Conservation (phyloP, 2,113 vertebrate species). For the Varanus salvator region DNA sequence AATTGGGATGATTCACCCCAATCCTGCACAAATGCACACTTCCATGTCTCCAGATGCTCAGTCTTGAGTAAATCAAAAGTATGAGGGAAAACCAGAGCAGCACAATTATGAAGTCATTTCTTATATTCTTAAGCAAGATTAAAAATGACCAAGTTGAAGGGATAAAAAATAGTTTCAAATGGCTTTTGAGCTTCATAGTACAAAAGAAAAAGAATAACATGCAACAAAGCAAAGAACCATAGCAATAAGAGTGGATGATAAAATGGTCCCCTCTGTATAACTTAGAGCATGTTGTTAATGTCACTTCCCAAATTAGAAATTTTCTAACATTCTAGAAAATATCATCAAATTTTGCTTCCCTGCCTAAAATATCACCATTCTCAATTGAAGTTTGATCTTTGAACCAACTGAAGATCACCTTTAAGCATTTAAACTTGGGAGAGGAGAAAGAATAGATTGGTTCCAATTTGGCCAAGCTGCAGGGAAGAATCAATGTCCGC, state of each 20-base stretch:
- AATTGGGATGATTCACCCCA: background rate
- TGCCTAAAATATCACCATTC: slow-evolving; percentile 4
- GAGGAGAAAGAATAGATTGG: background rate
- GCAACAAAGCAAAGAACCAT: background rate
- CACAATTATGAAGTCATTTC: background rate
- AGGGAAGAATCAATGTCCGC: background rate
- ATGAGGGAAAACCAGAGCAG: background rate
- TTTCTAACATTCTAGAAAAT: slow-evolving; percentile 22
- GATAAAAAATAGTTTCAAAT: background rate
- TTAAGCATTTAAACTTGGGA: background rate
- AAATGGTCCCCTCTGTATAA: slow-evolving; percentile 7
- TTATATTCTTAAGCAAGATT: background rate
- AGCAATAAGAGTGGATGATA: background rate
- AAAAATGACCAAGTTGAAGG: background rate
- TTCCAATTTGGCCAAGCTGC: background rate
- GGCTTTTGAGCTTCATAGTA: background rate
- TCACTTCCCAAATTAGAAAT: slow-evolving; percentile 4
- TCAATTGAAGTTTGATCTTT: background rate
- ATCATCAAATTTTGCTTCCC: background rate
- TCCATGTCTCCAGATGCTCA: background rate
- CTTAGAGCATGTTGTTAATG: background rate
- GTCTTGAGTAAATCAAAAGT: background rate
- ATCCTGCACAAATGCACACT: background rate
- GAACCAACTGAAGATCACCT: background rate
- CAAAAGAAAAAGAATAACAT: background rate